Conservation (phyloP, 2,113 vertebrate genomes). For the Gymnarchus niloticus region DNA sequence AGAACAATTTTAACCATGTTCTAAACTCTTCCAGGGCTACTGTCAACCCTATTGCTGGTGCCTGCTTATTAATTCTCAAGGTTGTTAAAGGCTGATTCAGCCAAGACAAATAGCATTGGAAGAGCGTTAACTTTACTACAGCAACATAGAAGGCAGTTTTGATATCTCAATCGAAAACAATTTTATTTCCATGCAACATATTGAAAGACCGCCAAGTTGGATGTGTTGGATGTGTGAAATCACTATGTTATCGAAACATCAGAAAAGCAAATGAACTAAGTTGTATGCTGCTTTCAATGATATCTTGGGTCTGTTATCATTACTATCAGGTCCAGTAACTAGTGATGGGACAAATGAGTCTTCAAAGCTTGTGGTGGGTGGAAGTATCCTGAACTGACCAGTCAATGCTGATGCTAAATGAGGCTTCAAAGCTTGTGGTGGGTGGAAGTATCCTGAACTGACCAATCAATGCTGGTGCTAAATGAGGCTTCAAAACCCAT, state of each 20-base stretch:
- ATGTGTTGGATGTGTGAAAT: neutral
- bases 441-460: too few relatives aligned
- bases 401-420: too few relatives aligned
- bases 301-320: neutral
- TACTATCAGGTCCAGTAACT: too few relatives aligned
- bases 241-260: neutral
- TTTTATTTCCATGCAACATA: neutral
- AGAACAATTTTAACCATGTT: neutral
- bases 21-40: neutral
- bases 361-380: too few relatives aligned
- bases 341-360: too few relatives aligned
- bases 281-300: neutral
- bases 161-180: neutral
- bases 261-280: neutral
- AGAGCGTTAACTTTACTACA: neutral
- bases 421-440: too few relatives aligned
- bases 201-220: neutral
- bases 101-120: neutral
- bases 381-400: too few relatives aligned
- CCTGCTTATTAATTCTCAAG: neutral
- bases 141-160: neutral
- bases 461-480: too few relatives aligned
- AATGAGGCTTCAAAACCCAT: too few relatives aligned
- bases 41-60: neutral
- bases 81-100: neutral